Base-by-base conservation (phyloP, 2,113 vertebrate species). In the Peucedramus taeniatus region DNA sequence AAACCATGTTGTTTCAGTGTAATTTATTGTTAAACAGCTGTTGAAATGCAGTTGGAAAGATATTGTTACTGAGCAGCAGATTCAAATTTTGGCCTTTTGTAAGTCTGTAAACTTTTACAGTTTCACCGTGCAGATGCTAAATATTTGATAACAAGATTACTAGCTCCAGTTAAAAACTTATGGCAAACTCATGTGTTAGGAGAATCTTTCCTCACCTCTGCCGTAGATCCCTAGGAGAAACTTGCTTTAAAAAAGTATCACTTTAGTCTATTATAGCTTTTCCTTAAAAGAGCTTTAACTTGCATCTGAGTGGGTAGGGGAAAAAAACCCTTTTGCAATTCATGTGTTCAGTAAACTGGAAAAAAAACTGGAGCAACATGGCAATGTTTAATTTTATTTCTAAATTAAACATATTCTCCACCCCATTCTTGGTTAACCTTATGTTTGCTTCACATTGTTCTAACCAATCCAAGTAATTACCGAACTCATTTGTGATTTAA, bases 381-480 rank as follows among this genome's bases (percentile, higher is more conserved):
- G 45, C 87, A 47, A 71, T 95, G 87, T 81, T 40, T 16, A 35
- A 15, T 94, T 94, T 92, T 37, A 24, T 83, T 65, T 57, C 47
- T 76, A 74, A 93, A 63, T 42, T 49, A 87, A 92, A 69, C 9
- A 19, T 82, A 59, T 56, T 51, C 26, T 94, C 23, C 10, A 13
- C 51, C 74, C 22, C 33, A 26, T 37, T 85, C 30, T 83, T 28
- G 22, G 65, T 88, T 92, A 85, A 88, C 51, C 31, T 87, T 47
- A 47, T n/a, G 3, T 97, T 97, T 96, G 30, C 28, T 77, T 88
- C 63, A 31, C 15, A 4, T 69, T 60, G 50, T 54, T 71, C 59
- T 82, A 68, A 77, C 40, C 60, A 72, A 40, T 93, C 74, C 86
- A 85, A 78, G 77, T 87, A 94, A 96, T 96, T 93, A 92, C 27